Evolutionary conservation across 2,888 invertebrate species (phyloP).

Genomic region (Aspidiotus rigidus): DNA sequence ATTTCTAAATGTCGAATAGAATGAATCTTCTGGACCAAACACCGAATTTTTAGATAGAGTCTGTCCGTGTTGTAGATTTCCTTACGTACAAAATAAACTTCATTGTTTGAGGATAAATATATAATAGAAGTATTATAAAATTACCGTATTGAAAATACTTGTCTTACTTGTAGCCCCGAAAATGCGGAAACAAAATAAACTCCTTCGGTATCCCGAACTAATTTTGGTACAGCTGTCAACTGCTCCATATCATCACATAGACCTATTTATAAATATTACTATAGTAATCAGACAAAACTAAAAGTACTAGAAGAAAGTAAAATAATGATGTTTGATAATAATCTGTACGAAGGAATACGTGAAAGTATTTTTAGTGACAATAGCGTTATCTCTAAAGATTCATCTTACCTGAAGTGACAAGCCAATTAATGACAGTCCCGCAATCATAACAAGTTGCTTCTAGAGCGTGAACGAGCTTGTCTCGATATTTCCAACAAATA

Average conservation of each 20-base stretch:
- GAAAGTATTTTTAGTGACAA: not conserved
- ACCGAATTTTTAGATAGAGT: too few relatives aligned
- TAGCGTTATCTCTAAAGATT: not conserved
- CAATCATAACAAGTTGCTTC: conserved; percentile 85
- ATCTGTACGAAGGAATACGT: not conserved
- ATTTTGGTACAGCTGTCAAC: conserved; percentile 57
- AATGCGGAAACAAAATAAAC: conserved; percentile 84
- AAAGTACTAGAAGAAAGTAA: not conserved
- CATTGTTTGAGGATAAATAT: too few relatives aligned
- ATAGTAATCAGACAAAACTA: not conserved
- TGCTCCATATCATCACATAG: conserved; percentile 52
- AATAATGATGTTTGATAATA: not conserved
- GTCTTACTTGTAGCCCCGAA: conserved; percentile 67
- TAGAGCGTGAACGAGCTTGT: conserved; percentile 59
- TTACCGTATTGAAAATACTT: too few relatives aligned
- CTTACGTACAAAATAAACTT: too few relatives aligned
- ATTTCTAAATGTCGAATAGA: too few relatives aligned
- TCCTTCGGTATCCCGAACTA: conserved; percentile 61
- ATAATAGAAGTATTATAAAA: too few relatives aligned
- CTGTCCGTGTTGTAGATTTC: too few relatives aligned
- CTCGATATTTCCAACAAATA: conserved; percentile 69
- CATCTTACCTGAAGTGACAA: conserved; percentile 53
- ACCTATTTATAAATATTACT: not conserved
- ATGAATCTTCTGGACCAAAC: too few relatives aligned
- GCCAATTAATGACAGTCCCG: conserved; percentile 81